A percentile compares a stretch with the other conserved stretches of the same genome.
phyloP scores from a whole-genome alignment of 2,888 invertebrate genomes.

The Drosophila macrospina region DNA sequence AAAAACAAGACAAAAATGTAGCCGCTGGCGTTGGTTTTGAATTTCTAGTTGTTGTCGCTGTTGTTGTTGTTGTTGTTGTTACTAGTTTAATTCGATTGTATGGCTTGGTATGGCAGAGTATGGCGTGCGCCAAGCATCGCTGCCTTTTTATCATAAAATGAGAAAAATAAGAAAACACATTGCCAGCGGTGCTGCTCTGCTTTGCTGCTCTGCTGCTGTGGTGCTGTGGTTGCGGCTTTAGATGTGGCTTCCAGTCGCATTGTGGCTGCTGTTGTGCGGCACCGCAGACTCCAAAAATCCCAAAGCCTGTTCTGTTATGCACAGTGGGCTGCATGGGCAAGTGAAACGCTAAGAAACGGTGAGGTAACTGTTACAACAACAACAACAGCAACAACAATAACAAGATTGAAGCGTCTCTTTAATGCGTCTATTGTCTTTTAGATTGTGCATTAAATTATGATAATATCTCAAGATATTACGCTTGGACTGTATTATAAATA shows the following conservation, averaged over 20 bases:
- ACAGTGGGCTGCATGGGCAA: constrained; percentile 62
- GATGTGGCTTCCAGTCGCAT: neutral
- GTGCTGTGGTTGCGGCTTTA: constrained; percentile 7
- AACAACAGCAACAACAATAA: constrained; percentile 16
- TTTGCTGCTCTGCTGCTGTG: no score
- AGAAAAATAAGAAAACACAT: constrained; percentile 42
- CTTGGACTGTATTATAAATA: constrained; percentile 48
- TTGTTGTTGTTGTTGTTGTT: constrained; percentile 13
- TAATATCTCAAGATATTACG: constrained; percentile 39
- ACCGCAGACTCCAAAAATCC: constrained; percentile 27
- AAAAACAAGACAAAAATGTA: constrained; percentile 27
- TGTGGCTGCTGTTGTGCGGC: constrained; percentile 5
- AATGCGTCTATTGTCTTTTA: constrained; percentile 52
- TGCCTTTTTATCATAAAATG: constrained; percentile 60
- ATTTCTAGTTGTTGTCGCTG: constrained; percentile 44
- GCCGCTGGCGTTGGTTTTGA: constrained; percentile 56
- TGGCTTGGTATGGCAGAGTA: constrained; percentile 23
- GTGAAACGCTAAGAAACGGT: constrained; percentile 26
- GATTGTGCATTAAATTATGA: constrained; percentile 37
- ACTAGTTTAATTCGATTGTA: constrained; percentile 57
- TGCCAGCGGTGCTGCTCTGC: constrained; percentile 62
- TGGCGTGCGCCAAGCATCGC: constrained; percentile 72
- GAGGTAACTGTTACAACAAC: constrained; percentile 34
- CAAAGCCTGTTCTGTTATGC: constrained; percentile 71
- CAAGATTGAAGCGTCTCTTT: constrained; percentile 16